Base-by-base conservation (phyloP, 2,888 invertebrate species). In the Thereva nobilitata region DNA sequence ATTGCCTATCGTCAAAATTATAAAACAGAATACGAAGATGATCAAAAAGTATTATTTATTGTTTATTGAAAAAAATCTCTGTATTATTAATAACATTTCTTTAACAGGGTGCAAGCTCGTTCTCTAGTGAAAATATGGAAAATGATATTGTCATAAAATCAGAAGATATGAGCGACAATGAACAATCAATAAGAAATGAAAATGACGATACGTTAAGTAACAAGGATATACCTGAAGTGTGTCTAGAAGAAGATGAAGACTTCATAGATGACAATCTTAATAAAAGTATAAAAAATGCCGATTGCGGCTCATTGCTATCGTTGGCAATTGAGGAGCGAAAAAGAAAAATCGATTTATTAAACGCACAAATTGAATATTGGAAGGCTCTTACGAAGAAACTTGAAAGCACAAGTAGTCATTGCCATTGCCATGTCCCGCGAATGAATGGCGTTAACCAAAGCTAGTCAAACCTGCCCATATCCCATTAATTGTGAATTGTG, bases 281-380 rank as follows among this genome's bases (percentile, higher is more conserved):
- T 38, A 47, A 50, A 37, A 53, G 12, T 54, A 10, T 53, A 5
- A 53, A 53, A 5, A 44, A 34, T 38, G 37, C 47, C 35, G 37
- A 68, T 64, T 23, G 70, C 50, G 79, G 79, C 64, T 77, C 76
- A 41, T 75, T 80, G 61, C 73, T 78, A 69, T 72, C 76, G 41
- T 69, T 80, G 72, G 78, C 78, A 6, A 73, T 80, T 64, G 80
- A 80, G 72, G 80, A 80, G 72, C 75, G 79, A 5, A 78, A 77
- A 67, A 73, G 76, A 0, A 80, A 79, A 70, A 80, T 80, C 38
- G 80, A 80, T 52, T 71, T 80, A 63, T 50, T 80, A 3, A 79
- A 80, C 70, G 80, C 76, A 64, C 80, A 80, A 73, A 80, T 80
- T 41, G 78, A 79, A 34, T 80, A 80, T 63, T 80, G 80, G 80